Conservation (phyloP, 2,888 invertebrate species). For the Amphipyra berbera region DNA sequence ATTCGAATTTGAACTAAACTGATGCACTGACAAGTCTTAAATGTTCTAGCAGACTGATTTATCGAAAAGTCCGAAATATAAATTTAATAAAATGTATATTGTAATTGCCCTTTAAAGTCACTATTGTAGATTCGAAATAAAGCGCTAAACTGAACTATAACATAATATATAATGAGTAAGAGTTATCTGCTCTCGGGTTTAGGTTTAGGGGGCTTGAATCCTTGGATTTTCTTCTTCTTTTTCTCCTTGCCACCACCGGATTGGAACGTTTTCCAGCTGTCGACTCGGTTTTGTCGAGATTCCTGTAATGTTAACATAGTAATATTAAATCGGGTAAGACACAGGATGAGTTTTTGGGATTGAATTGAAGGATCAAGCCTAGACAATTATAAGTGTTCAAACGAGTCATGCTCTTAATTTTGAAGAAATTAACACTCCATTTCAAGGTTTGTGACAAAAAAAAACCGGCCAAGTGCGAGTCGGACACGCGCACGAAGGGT, state of each 20-base stretch:
- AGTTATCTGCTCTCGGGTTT: slow-evolving; percentile 97
- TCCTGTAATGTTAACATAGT: slow-evolving; percentile 88
- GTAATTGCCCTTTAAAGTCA: slow-evolving; percentile 27
- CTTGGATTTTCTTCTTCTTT: slow-evolving; percentile 93
- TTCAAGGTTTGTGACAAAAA: too few relatives aligned
- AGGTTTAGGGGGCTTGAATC: slow-evolving; percentile 97
- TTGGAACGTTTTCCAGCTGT: slow-evolving; percentile 98
- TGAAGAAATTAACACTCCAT: too few relatives aligned
- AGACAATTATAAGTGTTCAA: too few relatives aligned
- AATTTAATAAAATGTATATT: slow-evolving; percentile 10
- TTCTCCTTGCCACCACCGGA: slow-evolving; percentile 93
- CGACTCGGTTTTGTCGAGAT: slow-evolving; percentile 96
- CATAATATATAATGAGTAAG: slow-evolving; percentile 40
- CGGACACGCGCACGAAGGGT: too few relatives aligned
- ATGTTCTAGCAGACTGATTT: slow-evolving; percentile 16
- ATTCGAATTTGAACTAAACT: slow-evolving; percentile 44
- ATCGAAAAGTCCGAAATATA: slow-evolving; percentile 12
- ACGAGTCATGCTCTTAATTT: too few relatives aligned
- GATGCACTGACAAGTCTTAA: slow-evolving; percentile 32
- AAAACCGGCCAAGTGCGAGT: too few relatives aligned
- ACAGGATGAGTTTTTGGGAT: not conserved
- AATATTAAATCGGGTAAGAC: not conserved
- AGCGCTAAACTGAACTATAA: slow-evolving; percentile 59
- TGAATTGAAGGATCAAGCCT: not conserved
- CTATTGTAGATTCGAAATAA: slow-evolving; percentile 63